These are phyloP conservation scores for Gadus macrocephalus DNA, from an alignment of 2,113 vertebrate species.

Conservation along the genomic window DNA sequence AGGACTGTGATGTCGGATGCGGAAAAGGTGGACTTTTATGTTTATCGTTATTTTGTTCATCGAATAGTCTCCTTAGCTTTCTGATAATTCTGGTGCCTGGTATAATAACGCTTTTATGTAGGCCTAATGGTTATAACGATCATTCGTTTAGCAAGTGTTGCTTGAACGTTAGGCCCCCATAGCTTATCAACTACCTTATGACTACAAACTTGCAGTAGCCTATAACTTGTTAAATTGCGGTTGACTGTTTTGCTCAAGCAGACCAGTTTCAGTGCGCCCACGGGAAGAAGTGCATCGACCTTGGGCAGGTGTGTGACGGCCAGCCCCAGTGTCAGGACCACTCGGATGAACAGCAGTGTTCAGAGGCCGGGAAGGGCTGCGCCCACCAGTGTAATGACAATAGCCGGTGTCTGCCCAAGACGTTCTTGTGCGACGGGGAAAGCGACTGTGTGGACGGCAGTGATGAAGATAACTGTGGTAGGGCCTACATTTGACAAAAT, in stretches of 20 bases:
- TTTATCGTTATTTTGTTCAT: no score
- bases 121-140: no score
- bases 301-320: conserved; percentile 72
- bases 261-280: conserved; percentile 75
- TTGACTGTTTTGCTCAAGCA: conserved; percentile 22
- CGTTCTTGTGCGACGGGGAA: conserved; percentile 78
- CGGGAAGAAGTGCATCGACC: conserved; percentile 63
- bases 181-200: no score
- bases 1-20: conserved; percentile 62
- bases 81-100: no score
- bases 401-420: conserved; percentile 72
- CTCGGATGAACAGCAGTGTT: conserved; percentile 79
- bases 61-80: no score
- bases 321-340: conserved; percentile 76
- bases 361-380: conserved; percentile 53
- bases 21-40: conserved; percentile 62
- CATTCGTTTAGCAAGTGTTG: no score
- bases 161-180: no score
- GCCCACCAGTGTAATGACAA: conserved; percentile 72
- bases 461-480: conserved; percentile 73
- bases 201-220: no score
- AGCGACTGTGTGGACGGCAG: conserved; percentile 75
- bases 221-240: not conserved
- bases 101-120: no score
- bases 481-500: no score